These are phyloP conservation scores for Hozukius guyotensis DNA, from an alignment of 2,797 vertebrate species.

Conservation along the genomic window DNA sequence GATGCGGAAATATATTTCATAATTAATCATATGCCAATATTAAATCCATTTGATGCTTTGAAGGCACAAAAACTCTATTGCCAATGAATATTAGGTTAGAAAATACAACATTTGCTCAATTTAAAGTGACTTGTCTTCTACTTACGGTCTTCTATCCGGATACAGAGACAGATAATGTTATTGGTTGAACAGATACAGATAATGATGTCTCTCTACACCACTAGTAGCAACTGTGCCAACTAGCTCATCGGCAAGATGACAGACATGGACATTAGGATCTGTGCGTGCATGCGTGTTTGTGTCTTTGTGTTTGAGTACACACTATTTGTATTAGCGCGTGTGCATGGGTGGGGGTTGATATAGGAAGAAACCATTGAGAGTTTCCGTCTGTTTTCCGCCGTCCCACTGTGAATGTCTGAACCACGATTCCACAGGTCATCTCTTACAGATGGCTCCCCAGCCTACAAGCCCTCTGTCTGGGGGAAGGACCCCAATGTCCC, in stretches of 20 bases:
- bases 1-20: not conserved
- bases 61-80: not conserved
- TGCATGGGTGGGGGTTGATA: slow-evolving; percentile 6
- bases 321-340: not conserved
- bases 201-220: not conserved
- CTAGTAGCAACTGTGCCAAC: not conserved
- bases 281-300: not conserved
- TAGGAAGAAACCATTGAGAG: slow-evolving; percentile 45
- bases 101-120: not conserved
- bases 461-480: slow-evolving; percentile 46
- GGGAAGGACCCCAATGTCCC: slow-evolving; percentile 22
- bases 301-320: not conserved
- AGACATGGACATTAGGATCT: slow-evolving; percentile 1
- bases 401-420: slow-evolving; percentile 62
- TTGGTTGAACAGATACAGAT: not conserved
- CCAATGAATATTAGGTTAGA: not conserved
- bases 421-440: slow-evolving; percentile 58
- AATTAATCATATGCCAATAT: not conserved
- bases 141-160: not conserved
- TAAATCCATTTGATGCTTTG: not conserved
- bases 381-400: slow-evolving; percentile 61
- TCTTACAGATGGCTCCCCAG: slow-evolving; percentile 66
- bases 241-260: not conserved
- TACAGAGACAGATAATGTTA: not conserved
- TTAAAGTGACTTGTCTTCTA: not conserved